Conservation (phyloP, 1,140 invertebrate species). For the Ips typographus region DNA sequence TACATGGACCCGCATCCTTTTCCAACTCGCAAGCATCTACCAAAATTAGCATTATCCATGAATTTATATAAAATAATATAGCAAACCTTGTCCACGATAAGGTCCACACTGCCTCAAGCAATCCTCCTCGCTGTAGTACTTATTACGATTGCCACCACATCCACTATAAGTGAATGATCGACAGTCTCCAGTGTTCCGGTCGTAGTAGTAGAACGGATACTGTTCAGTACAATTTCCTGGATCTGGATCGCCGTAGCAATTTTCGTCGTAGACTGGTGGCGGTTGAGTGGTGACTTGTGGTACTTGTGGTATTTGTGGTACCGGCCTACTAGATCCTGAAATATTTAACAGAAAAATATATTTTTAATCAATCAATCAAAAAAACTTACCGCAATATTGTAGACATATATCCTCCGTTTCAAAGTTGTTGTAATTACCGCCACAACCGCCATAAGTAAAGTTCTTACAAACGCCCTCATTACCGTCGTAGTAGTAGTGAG, state of each 20-base stretch:
- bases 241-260: constrained; percentile 65
- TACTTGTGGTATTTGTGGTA: too few species aligned
- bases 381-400: constrained; percentile 65
- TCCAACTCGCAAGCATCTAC: constrained; percentile 63
- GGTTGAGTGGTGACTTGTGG: constrained; percentile 14
- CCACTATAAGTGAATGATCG: constrained; percentile 76
- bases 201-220: constrained; percentile 74
- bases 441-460: constrained; percentile 83
- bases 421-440: constrained; percentile 87
- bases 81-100: constrained; percentile 69
- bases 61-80: neutral
- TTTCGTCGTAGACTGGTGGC: constrained; percentile 47
- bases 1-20: constrained; percentile 70
- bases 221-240: constrained; percentile 70
- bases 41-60: constrained; percentile 1
- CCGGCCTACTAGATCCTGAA: too few species aligned
- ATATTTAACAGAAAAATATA: too few species aligned
- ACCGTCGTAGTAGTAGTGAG: constrained; percentile 79
- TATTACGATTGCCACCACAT: constrained; percentile 82
- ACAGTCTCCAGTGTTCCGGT: constrained; percentile 61
- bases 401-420: constrained; percentile 74
- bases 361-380: too few species aligned
- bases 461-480: constrained; percentile 74
- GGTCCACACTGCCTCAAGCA: constrained; percentile 77
- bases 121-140: constrained; percentile 75